Evolutionary conservation across 2,797 vertebrate species (phyloP), one percentile per base, ranked within the genome.

Genomic region (Leptoclinus maculatus): DNA sequence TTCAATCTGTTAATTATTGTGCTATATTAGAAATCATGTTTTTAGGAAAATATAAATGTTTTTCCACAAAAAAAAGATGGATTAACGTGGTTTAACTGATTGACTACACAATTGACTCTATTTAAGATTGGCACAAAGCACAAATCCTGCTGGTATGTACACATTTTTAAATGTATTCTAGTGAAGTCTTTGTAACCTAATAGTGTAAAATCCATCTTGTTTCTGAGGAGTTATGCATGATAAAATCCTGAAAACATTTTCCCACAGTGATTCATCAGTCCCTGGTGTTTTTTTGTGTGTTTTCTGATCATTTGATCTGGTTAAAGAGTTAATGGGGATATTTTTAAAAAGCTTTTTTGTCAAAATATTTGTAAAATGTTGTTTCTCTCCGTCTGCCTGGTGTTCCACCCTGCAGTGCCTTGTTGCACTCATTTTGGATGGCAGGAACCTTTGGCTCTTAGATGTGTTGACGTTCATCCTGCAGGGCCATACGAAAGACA

Each of bases 341-440:
- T 84, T 88, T 89, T 84, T 74, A 60, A 74, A 83, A 89, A 71
- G 23, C 51, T 85, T 91, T 92, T 90, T 86, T 75, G 73, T 87
- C 39, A 80, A 86, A 79, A 78, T 84, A 76, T 92, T 92, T 93
- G 84, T 90, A 86, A 81, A 87, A 85, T 82, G 74, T 87, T 84
- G 79, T 84, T 87, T 83, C 74, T 88, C 66, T 86, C 76, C 43
- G 45, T 92, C 91, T 88, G 89, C 87, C 92, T 91, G 91, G 83
- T 94, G 89, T 92, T 91, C 89, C 90, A 90, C 81, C 89, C 87
- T 83, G 88, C 91, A 89, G 92, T 95, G 93, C 94, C 94, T 95
- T 95, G 92, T 88, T 90, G 93, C 94, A 96, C 94, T 94, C 69
- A 47, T 87, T 83, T 87, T 83, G 83, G 81, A 93, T 74, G 85